These are phyloP conservation scores for Tiphia femorata DNA, from an alignment of 2,888 invertebrate genomes.

Conservation along the genomic window DNA sequence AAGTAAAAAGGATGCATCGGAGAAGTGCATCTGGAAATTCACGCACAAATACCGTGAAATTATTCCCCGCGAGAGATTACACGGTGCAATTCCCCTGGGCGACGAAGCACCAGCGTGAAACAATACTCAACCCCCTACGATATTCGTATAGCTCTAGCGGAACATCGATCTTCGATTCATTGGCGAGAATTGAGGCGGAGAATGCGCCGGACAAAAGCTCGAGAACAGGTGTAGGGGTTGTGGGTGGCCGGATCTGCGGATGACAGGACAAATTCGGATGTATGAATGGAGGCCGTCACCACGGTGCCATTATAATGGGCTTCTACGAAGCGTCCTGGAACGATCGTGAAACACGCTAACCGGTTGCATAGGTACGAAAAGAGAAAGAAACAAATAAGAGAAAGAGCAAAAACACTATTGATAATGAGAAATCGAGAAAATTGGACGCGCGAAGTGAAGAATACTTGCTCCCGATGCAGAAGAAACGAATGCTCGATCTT, in stretches of 20 bases:
- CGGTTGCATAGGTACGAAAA: neutral
- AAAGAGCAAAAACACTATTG: neutral
- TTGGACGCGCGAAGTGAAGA: neutral
- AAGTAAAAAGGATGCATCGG: neutral
- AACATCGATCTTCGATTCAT: conserved; percentile 38
- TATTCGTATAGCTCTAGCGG: too few relatives aligned
- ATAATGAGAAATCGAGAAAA: neutral
- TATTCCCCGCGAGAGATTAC: too few relatives aligned
- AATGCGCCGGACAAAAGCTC: conserved; percentile 34
- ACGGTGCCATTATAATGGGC: neutral
- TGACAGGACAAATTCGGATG: conserved; percentile 26
- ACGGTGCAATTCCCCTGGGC: too few relatives aligned
- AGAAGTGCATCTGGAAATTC: neutral
- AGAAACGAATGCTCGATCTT: too few relatives aligned
- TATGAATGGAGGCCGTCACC: conserved; percentile 28
- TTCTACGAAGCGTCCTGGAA: conserved; percentile 9
- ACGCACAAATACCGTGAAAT: neutral
- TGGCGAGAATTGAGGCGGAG: conserved; percentile 18
- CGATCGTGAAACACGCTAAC: too few relatives aligned
- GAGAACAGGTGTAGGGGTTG: too few relatives aligned
- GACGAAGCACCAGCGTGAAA: too few relatives aligned
- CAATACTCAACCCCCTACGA: too few relatives aligned
- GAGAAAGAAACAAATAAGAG: neutral
- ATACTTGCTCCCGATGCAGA: neutral
- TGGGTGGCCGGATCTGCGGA: conserved; percentile 19